These are phyloP conservation scores for Brachypterus glaber DNA, from an alignment of 2,888 invertebrate species.

Conservation along the genomic window DNA sequence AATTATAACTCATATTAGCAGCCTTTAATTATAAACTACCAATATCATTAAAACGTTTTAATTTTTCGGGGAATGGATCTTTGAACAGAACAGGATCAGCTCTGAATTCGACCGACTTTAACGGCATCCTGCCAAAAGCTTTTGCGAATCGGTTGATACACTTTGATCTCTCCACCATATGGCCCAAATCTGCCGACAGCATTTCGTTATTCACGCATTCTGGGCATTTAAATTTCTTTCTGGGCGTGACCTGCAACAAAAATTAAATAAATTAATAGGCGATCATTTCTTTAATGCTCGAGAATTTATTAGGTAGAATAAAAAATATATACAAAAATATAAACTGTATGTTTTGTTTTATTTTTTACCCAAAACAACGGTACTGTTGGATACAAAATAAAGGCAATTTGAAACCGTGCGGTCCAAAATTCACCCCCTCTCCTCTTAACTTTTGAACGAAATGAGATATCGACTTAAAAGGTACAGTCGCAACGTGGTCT, in stretches of 20 bases:
- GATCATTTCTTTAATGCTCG: too few species aligned
- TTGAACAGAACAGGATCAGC: conserved; percentile 91
- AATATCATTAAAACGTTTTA: conserved; percentile 81
- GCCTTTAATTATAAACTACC: conserved; percentile 66
- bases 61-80: conserved; percentile 73
- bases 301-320: too few species aligned
- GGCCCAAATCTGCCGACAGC: conserved; percentile 83
- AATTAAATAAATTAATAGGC: conserved; percentile 3
- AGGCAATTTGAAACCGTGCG: too few species aligned
- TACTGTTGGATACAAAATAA: too few species aligned
- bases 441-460: too few species aligned
- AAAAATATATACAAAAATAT: too few species aligned
- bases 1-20: conserved; percentile 3
- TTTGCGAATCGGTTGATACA: conserved; percentile 71
- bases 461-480: too few species aligned
- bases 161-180: conserved; percentile 86
- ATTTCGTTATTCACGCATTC: conserved; percentile 90
- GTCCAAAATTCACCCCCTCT: too few species aligned
- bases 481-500: too few species aligned
- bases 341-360: too few species aligned
- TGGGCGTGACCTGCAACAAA: conserved; percentile 66
- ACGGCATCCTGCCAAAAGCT: conserved; percentile 79
- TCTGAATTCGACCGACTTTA: conserved; percentile 81
- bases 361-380: too few species aligned
- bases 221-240: conserved; percentile 95